Percentiles rank a stretch among this genome's conserved stretches.
phyloP scores from a whole-genome alignment of 1,140 invertebrate genomes.

The Pygmarrhopalites habei region DNA sequence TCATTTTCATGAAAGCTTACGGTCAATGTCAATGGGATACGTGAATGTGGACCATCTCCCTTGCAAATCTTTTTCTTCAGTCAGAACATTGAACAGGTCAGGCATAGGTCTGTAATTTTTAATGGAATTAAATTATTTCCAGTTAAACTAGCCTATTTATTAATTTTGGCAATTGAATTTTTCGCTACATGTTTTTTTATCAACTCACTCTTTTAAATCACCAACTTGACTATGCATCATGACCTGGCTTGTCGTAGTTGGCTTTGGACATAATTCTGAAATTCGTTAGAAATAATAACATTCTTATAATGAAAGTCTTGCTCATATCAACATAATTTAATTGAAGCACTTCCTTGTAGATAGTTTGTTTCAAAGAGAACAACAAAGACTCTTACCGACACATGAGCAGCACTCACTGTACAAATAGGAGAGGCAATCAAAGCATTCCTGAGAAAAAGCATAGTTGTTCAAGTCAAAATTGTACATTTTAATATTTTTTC shows the following conservation, averaged over 20 bases:
- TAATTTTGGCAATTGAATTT: too few species aligned
- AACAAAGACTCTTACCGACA: conserved; percentile 61
- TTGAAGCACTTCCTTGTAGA: not conserved
- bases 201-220: too few species aligned
- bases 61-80: conserved; percentile 63
- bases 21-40: conserved; percentile 64
- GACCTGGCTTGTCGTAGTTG: conserved; percentile 61
- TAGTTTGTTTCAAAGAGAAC: conserved; percentile 3
- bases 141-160: too few species aligned
- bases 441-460: too few species aligned
- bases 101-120: too few species aligned
- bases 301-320: not conserved
- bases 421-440: conserved; percentile 75
- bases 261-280: conserved; percentile 79
- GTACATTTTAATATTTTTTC: too few species aligned
- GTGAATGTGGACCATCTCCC: conserved; percentile 70
- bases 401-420: conserved; percentile 92
- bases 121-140: too few species aligned
- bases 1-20: too few species aligned
- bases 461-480: too few species aligned
- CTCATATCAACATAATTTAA: too few species aligned
- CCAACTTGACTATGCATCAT: conserved; percentile 79
- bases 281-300: too few species aligned
- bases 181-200: too few species aligned
- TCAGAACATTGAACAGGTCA: conserved; percentile 72